Evolutionary conservation across 2,113 vertebrate genomes (phyloP).

Genomic region (Hippocampus mohnikei): DNA sequence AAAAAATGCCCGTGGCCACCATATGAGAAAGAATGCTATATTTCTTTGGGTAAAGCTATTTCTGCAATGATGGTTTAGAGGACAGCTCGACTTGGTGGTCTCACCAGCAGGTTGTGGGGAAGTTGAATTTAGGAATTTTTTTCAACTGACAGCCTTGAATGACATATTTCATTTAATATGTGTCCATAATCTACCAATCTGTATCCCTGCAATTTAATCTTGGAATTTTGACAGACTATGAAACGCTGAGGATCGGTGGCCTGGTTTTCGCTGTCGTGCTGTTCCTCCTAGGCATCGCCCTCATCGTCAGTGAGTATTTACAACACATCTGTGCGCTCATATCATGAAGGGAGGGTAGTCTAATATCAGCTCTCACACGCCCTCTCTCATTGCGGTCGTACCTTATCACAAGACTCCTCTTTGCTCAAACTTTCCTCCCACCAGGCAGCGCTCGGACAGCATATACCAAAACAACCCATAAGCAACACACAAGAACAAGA

Average conservation of each 20-base stretch:
- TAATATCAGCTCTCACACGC: slow-evolving; percentile 10
- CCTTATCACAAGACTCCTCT: slow-evolving; percentile 18
- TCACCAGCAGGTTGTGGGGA: not conserved
- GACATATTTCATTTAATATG: not conserved
- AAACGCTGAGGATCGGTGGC: slow-evolving; percentile 82
- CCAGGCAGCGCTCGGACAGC: slow-evolving; percentile 15
- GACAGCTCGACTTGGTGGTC: slow-evolving; percentile 11
- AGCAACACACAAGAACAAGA: slow-evolving; percentile 37
- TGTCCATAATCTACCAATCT: not conserved
- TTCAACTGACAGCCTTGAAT: not conserved
- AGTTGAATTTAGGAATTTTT: not conserved
- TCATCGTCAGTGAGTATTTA: slow-evolving; percentile 82
- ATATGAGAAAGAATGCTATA: too few relatives aligned
- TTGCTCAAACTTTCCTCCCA: slow-evolving; percentile 12
- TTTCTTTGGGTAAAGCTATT: not conserved
- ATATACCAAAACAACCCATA: slow-evolving; percentile 42
- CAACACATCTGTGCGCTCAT: not conserved
- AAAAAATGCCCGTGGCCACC: too few relatives aligned
- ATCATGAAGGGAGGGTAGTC: not conserved
- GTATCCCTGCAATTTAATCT: not conserved
- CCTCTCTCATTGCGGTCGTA: slow-evolving; percentile 13
- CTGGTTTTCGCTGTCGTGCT: slow-evolving; percentile 83
- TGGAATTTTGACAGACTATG: slow-evolving; percentile 74
- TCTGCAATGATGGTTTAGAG: not conserved
- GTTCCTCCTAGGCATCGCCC: slow-evolving; percentile 82